Evolutionary conservation across 2,113 vertebrate species (phyloP).

Genomic region (Tauraco erythrolophus): DNA sequence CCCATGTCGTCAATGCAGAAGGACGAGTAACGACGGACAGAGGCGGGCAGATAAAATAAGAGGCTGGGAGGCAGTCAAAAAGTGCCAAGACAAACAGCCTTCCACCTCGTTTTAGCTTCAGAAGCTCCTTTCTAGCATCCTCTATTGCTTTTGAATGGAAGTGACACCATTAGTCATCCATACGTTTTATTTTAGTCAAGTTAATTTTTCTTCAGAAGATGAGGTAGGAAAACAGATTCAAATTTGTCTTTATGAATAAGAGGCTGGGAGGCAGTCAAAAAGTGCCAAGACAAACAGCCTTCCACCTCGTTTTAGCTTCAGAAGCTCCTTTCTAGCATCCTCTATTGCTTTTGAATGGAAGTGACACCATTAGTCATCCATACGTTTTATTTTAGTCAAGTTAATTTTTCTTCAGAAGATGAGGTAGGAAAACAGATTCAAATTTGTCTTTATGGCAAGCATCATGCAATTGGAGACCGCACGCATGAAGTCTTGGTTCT

Average conservation of each 20-base stretch:
- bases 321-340: background rate
- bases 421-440: background rate
- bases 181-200: background rate
- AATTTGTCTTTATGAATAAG: background rate
- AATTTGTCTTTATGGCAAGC: background rate
- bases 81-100: background rate
- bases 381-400: background rate
- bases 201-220: background rate
- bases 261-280: background rate
- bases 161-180: background rate
- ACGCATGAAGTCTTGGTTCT: background rate
- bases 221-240: background rate
- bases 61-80: background rate
- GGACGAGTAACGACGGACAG: rapidly evolving
- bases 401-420: background rate
- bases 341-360: background rate
- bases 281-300: background rate
- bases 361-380: background rate
- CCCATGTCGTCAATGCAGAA: rapidly evolving
- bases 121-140: background rate
- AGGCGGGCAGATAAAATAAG: background rate
- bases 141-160: background rate
- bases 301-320: background rate
- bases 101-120: background rate
- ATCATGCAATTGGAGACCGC: background rate